A percentile compares a stretch with the other conserved stretches of the same genome.
These are phyloP conservation scores for Dascillus cervinus DNA, from an alignment of 2,888 invertebrate species.

Conservation along the genomic window DNA sequence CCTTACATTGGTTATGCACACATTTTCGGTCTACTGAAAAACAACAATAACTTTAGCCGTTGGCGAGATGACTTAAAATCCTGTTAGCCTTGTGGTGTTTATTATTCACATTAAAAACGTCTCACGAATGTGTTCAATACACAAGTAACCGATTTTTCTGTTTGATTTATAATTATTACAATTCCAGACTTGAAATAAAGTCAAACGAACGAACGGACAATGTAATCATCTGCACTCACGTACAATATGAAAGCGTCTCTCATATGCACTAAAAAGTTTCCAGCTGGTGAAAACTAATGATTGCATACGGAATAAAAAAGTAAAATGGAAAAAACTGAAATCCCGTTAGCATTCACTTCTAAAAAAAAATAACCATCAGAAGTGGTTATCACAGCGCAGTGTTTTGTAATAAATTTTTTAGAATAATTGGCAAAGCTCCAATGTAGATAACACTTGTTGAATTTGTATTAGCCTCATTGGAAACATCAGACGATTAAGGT, in stretches of 20 bases:
- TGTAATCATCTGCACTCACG: no score
- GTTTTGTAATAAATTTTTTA: background rate
- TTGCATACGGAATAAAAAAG: no score
- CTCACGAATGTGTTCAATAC: no score
- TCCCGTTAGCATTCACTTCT: no score
- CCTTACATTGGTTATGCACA: no score
- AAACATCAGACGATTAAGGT: conserved; percentile 10
- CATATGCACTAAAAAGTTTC: conserved; percentile 14
- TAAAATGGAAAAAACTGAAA: conserved; percentile 5
- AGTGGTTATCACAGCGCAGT: background rate
- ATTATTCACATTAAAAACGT: no score
- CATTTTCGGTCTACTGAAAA: no score
- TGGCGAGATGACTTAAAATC: conserved; percentile 9
- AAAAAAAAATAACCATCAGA: background rate
- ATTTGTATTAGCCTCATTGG: conserved; percentile 20
- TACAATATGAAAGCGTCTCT: conserved; percentile 9
- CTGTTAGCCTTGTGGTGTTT: conserved; percentile 10
- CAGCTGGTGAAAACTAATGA: no score
- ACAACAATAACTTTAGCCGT: background rate
- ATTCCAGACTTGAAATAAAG: no score
- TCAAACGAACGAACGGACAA: no score
- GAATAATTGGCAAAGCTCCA: conserved; percentile 11
- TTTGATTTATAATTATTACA: no score
- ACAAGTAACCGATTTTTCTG: no score
- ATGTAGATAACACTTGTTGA: conserved; percentile 24